Evolutionary conservation across 2,888 invertebrate species (phyloP).

Genomic region (Torymus aiolomorphi): DNA sequence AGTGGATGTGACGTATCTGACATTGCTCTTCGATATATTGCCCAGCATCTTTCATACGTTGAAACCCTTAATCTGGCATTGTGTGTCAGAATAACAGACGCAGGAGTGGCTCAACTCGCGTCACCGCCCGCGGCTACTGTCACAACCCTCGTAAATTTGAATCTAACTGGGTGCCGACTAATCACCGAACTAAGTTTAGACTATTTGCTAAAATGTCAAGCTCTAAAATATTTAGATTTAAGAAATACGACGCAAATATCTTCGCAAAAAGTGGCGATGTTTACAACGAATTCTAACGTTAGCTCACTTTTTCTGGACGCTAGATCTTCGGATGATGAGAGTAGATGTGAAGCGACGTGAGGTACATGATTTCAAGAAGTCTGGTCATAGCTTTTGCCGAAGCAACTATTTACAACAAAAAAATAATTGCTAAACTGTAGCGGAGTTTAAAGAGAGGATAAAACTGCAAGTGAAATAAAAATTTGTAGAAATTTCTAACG

Average conservation of each 20-base stretch:
- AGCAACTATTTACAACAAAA: constrained; percentile 10
- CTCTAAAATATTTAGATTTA: constrained; percentile 84
- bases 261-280: constrained; percentile 78
- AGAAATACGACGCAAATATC: constrained; percentile 82
- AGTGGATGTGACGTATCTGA: constrained; percentile 94
- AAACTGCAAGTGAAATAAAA: constrained; percentile 34
- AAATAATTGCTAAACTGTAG: not conserved
- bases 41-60: constrained; percentile 86
- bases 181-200: constrained; percentile 90
- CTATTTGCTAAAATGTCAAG: constrained; percentile 86
- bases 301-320: constrained; percentile 31
- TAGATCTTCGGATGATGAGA: not conserved
- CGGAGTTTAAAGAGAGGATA: not conserved
- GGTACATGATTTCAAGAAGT: not conserved
- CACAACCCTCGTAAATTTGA: constrained; percentile 83
- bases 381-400: not conserved
- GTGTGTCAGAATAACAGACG: constrained; percentile 92
- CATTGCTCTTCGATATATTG: constrained; percentile 86
- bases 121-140: constrained; percentile 82
- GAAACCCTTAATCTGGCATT: constrained; percentile 88
- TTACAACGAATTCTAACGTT: constrained; percentile 2
- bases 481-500: constrained; percentile 27
- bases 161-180: constrained; percentile 88
- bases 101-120: constrained; percentile 91
- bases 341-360: constrained; percentile 33